Conservation (phyloP, 1,140 invertebrate genomes). For the Subanguina moxae region DNA sequence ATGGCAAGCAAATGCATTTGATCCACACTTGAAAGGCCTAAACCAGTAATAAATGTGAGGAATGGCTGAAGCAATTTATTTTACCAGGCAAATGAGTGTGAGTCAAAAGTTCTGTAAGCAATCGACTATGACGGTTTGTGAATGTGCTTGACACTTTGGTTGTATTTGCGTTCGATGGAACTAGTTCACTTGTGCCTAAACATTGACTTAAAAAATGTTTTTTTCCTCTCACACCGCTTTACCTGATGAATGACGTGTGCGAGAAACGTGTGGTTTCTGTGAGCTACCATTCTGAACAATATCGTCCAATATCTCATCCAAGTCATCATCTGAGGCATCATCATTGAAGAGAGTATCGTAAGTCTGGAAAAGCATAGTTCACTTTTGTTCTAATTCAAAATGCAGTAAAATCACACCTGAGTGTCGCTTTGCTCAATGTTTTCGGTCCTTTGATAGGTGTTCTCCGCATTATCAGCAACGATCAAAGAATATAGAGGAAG, state of each 20-base stretch:
- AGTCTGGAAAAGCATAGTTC: constrained; percentile 26
- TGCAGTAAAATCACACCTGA: constrained; percentile 9
- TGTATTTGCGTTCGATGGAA: neutral
- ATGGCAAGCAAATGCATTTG: constrained; percentile 97
- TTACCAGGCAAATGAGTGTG: constrained; percentile 84
- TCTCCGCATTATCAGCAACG: constrained; percentile 73
- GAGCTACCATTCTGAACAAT: constrained; percentile 30
- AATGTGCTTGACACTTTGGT: constrained; percentile 39
- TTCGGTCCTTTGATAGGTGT: constrained; percentile 34
- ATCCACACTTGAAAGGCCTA: constrained; percentile 80
- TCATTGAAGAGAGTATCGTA: constrained; percentile 60
- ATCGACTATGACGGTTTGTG: constrained; percentile 61
- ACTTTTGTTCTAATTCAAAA: too few species aligned
- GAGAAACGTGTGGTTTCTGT: neutral
- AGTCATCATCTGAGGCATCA: constrained; percentile 61
- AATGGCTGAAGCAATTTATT: neutral
- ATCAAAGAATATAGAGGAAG: constrained; percentile 89
- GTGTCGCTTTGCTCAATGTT: constrained; percentile 18
- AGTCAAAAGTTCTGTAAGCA: constrained; percentile 79
- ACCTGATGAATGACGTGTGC: constrained; percentile 36
- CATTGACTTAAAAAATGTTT: constrained; percentile 31
- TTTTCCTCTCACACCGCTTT: constrained; percentile 9
- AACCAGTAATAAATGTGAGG: neutral
- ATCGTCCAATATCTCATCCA: constrained; percentile 68
- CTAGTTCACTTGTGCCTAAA: neutral